These are phyloP conservation scores for Volucella inflata DNA, from an alignment of 2,888 invertebrate genomes.

Conservation along the genomic window DNA sequence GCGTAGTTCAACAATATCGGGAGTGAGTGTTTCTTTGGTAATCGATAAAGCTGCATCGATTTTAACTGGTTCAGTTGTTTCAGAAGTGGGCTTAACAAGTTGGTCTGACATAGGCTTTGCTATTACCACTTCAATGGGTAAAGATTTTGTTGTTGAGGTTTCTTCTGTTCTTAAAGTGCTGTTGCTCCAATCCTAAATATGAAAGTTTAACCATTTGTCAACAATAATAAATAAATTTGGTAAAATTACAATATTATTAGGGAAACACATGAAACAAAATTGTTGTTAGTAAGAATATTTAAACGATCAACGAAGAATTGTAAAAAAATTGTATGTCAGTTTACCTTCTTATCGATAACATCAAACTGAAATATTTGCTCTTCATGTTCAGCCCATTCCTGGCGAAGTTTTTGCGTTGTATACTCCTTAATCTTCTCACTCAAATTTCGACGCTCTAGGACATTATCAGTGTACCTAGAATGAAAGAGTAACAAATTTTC, in stretches of 20 bases:
- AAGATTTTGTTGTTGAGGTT: conserved; percentile 10
- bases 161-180: conserved; percentile 77
- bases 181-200: conserved; percentile 78
- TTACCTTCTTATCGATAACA: conserved; percentile 77
- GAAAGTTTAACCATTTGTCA: background rate
- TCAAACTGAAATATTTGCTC: conserved; percentile 82
- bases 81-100: conserved; percentile 7
- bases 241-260: no score
- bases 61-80: conserved; percentile 33
- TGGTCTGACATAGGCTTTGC: conserved; percentile 30
- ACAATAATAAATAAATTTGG: background rate
- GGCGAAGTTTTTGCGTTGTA: conserved; percentile 83
- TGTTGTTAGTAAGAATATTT: no score
- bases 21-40: conserved; percentile 49
- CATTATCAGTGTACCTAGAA: conserved; percentile 86
- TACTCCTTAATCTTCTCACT: conserved; percentile 81
- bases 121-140: conserved; percentile 21
- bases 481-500: conserved; percentile 22
- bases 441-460: conserved; percentile 81
- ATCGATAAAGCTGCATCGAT: conserved; percentile 38
- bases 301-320: no score
- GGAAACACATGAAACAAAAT: no score
- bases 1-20: conserved; percentile 32
- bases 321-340: conserved; percentile 9
- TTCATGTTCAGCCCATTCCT: conserved; percentile 84